Percentiles rank a stretch among this genome's conserved stretches.
phyloP scores from a whole-genome alignment of 2,113 vertebrate species.

The Cygnus buccinator region DNA sequence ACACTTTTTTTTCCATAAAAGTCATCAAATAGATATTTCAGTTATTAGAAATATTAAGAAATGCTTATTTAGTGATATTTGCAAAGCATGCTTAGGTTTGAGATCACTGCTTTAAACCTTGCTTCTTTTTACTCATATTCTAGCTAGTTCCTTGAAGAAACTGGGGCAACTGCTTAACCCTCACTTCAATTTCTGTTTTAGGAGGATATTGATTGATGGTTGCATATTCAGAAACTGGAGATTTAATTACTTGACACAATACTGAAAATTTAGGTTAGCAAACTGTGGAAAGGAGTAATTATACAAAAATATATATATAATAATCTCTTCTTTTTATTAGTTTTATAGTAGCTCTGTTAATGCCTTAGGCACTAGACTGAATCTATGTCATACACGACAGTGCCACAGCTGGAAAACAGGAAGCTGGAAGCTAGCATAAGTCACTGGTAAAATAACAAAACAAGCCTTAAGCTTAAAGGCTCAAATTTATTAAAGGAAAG shows the following conservation, averaged over 20 bases:
- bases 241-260: background rate
- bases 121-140: background rate
- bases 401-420: slow-evolving; percentile 55
- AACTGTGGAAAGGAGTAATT: background rate
- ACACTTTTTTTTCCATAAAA: background rate
- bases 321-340: background rate
- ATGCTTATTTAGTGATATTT: background rate
- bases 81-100: background rate
- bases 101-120: background rate
- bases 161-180: background rate
- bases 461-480: slow-evolving; percentile 10
- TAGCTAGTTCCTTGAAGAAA: background rate
- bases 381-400: background rate
- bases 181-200: background rate
- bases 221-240: background rate
- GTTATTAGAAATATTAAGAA: background rate
- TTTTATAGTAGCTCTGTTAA: background rate
- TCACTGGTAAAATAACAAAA: slow-evolving; percentile 20
- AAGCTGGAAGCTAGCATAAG: slow-evolving; percentile 7
- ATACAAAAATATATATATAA: background rate
- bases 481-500: slow-evolving; percentile 32
- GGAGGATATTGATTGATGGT: background rate
- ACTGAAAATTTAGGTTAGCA: background rate
- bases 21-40: background rate
- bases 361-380: background rate